A percentile compares a stretch with the other conserved stretches of the same genome.
Evolutionary conservation across 1,140 invertebrate species (phyloP).

Genomic region (Rhopalosiphum padi): DNA sequence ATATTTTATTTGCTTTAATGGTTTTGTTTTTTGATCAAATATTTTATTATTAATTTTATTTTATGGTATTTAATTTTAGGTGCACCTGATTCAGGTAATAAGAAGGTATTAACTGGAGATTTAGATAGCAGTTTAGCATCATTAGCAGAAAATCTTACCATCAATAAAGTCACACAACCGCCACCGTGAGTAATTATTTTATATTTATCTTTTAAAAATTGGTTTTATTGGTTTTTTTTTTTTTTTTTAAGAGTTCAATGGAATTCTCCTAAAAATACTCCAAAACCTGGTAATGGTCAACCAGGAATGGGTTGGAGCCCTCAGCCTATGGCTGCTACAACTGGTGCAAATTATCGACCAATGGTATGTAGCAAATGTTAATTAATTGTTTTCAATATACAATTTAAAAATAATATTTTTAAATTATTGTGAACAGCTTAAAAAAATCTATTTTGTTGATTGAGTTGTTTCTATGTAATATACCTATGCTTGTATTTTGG

Average conservation of each 20-base stretch:
- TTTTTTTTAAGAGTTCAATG: constrained; percentile 74
- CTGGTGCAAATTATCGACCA: constrained; percentile 81
- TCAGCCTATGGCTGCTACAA: constrained; percentile 85
- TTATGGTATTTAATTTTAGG: constrained; percentile 57
- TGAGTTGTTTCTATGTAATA: neutral
- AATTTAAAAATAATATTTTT: neutral
- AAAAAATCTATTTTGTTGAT: neutral
- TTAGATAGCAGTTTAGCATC: constrained; percentile 89
- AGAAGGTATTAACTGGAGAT: constrained; percentile 87
- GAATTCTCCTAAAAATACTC: constrained; percentile 85
- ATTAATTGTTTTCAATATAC: neutral
- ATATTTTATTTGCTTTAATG: constrained; percentile 45
- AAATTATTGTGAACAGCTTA: neutral
- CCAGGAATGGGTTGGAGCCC: constrained; percentile 75
- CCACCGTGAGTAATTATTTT: constrained; percentile 71
- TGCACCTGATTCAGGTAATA: constrained; percentile 62
- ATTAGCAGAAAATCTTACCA: constrained; percentile 89
- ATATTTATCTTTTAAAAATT: neutral
- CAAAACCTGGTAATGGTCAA: constrained; percentile 72
- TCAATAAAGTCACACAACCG: constrained; percentile 80
- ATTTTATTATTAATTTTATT: neutral
- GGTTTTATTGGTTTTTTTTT: neutral
- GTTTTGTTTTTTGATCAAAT: neutral
- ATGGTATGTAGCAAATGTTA: constrained; percentile 67
- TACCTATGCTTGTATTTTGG: constrained; percentile 26